phyloP scores from a whole-genome alignment of 1,140 invertebrate species.

The Heliothis subflexa region DNA sequence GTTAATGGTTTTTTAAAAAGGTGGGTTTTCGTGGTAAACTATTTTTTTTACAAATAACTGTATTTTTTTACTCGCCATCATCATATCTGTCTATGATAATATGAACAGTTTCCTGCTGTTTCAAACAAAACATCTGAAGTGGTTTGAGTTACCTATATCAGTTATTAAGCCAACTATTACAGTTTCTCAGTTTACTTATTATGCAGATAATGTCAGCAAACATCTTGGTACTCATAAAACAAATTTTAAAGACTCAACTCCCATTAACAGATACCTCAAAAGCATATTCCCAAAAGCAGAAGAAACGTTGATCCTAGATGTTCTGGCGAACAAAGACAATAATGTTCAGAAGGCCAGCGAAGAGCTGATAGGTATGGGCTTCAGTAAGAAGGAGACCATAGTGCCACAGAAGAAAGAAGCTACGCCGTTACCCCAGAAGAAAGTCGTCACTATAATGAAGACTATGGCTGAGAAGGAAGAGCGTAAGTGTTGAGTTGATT shows the following conservation, averaged over 20 bases:
- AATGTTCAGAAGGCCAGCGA: conserved; percentile 95
- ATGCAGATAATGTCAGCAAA: too few species aligned
- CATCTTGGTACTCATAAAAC: background rate
- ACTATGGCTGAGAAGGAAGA: conserved; percentile 91
- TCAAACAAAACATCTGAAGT: too few species aligned
- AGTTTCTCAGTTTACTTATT: too few species aligned
- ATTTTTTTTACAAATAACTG: background rate
- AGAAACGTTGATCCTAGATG: conserved; percentile 94
- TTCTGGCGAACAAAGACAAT: conserved; percentile 94
- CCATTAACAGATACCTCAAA: conserved; percentile 92
- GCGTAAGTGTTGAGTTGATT: conserved; percentile 85
- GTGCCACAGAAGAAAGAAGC: conserved; percentile 85
- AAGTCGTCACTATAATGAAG: conserved; percentile 88
- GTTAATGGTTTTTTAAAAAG: background rate
- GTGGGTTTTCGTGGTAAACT: background rate
- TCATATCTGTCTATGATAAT: too few species aligned
- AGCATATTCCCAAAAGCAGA: conserved; percentile 96
- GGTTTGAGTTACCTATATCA: too few species aligned
- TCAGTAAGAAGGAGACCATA: conserved; percentile 91
- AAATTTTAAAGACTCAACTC: background rate
- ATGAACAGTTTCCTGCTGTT: too few species aligned
- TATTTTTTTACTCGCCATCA: too few species aligned
- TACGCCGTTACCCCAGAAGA: conserved; percentile 80
- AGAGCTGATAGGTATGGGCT: conserved; percentile 92
- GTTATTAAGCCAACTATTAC: too few species aligned